Percentiles rank a stretch among this genome's conserved stretches.
These are phyloP conservation scores for Cyanocitta stelleri DNA, from an alignment of 2,113 vertebrate species.

Conservation along the genomic window DNA sequence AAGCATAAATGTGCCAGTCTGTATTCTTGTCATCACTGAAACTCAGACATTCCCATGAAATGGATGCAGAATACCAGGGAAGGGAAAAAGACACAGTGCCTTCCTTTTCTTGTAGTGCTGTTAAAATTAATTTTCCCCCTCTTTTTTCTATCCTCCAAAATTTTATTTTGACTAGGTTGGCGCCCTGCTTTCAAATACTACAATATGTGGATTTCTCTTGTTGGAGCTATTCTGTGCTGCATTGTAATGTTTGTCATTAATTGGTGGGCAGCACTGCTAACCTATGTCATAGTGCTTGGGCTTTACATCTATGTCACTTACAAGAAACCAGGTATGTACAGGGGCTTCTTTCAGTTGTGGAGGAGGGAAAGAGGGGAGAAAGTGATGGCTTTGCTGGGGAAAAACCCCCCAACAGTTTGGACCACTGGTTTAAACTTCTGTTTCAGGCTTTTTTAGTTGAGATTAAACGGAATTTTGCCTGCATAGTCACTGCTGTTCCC, in stretches of 20 bases:
- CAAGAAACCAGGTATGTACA: slow-evolving; percentile 91
- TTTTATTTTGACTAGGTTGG: slow-evolving; percentile 81
- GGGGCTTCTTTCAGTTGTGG: background rate
- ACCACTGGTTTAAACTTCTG: background rate
- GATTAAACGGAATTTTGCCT: background rate
- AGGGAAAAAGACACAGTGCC: background rate
- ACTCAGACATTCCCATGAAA: background rate
- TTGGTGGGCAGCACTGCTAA: slow-evolving; percentile 94
- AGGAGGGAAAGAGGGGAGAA: background rate
- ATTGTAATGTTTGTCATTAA: slow-evolving; percentile 99
- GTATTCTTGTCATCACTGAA: background rate
- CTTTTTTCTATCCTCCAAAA: background rate
- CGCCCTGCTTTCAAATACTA: slow-evolving; percentile 98
- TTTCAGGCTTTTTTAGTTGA: background rate
- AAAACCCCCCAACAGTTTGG: rapidly evolving
- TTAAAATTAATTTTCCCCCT: background rate
- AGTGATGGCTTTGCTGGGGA: rapidly evolving
- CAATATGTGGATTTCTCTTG: slow-evolving; percentile 97
- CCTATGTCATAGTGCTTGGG: slow-evolving; percentile 92
- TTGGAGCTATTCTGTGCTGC: slow-evolving; percentile 91
- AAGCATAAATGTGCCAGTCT: background rate
- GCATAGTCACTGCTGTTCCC: background rate
- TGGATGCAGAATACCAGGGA: background rate
- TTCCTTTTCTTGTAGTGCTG: background rate
- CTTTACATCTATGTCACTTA: slow-evolving; percentile 98